A percentile compares a stretch with the other conserved stretches of the same genome.
phyloP scores from a whole-genome alignment of 2,797 vertebrate species.

The Coluber constrictor region DNA sequence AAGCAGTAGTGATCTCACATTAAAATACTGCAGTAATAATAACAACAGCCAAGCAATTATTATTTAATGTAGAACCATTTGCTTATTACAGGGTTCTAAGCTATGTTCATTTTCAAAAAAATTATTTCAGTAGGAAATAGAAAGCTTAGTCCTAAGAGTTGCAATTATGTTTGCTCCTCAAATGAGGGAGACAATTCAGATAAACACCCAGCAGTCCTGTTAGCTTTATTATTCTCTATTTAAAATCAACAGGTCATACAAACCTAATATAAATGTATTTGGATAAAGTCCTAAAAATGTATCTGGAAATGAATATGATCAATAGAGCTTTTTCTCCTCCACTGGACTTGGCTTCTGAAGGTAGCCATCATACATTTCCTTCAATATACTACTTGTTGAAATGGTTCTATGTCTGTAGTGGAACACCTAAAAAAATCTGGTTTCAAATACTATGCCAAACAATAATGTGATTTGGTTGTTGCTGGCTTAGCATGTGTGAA shows the following conservation, averaged over 20 bases:
- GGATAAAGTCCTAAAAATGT: not conserved
- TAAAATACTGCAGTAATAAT: slow-evolving; percentile 40
- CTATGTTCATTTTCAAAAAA: not conserved
- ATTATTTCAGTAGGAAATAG: not conserved
- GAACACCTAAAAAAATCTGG: not conserved
- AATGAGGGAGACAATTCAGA: not conserved
- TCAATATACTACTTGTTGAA: not conserved
- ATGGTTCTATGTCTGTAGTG: not conserved
- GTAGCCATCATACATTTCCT: not conserved
- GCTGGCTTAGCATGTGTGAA: not conserved
- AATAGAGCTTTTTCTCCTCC: not conserved
- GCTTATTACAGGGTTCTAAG: not conserved
- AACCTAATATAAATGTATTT: not conserved
- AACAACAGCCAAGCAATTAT: slow-evolving; percentile 17
- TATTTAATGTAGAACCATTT: not conserved
- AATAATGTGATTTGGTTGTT: not conserved
- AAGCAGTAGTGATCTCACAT: slow-evolving; percentile 28
- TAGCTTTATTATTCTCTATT: not conserved
- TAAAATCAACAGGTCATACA: not conserved
- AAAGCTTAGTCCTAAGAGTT: not conserved
- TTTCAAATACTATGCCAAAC: not conserved
- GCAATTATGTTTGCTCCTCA: not conserved
- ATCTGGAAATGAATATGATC: not conserved
- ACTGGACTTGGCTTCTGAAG: not conserved
- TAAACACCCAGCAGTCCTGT: not conserved